phyloP scores from a whole-genome alignment of 2,888 invertebrate species.

The Conistra vaccinii region DNA sequence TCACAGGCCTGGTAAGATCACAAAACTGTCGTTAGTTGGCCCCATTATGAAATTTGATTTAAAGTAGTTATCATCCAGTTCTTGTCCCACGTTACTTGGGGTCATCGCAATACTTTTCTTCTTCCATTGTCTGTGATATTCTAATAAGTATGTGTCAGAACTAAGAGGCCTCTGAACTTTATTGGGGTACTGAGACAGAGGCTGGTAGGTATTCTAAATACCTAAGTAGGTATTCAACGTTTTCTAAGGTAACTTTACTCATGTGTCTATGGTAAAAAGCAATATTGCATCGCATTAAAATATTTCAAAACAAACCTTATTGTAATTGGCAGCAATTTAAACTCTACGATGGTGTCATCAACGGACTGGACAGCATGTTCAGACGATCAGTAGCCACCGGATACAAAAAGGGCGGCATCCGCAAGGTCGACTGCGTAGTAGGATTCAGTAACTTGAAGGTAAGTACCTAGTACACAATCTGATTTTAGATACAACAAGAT shows the following conservation, averaged over 20 bases:
- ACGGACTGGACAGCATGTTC: slow-evolving; percentile 80
- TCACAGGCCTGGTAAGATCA: slow-evolving; percentile 68
- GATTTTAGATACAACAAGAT: background rate
- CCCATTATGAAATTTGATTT: background rate
- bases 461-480: too few relatives aligned
- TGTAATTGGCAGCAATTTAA: slow-evolving; percentile 69
- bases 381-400: slow-evolving; percentile 78
- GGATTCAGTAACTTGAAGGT: slow-evolving; percentile 84
- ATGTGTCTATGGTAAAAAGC: too few relatives aligned
- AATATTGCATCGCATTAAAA: background rate
- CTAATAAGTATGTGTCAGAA: background rate
- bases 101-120: background rate
- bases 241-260: too few relatives aligned
- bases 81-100: too few relatives aligned
- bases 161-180: background rate
- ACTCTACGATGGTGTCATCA: slow-evolving; percentile 74
- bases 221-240: too few relatives aligned
- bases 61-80: background rate
- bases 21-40: background rate
- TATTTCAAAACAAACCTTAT: background rate
- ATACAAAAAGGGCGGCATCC: slow-evolving; percentile 60
- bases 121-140: too few relatives aligned
- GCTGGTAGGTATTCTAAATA: too few relatives aligned
- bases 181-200: background rate
- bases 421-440: slow-evolving; percentile 75